A percentile compares a stretch with the other conserved stretches of the same genome.
Conservation (phyloP, 2,888 invertebrate species). For the Limnephilus rhombicus region DNA sequence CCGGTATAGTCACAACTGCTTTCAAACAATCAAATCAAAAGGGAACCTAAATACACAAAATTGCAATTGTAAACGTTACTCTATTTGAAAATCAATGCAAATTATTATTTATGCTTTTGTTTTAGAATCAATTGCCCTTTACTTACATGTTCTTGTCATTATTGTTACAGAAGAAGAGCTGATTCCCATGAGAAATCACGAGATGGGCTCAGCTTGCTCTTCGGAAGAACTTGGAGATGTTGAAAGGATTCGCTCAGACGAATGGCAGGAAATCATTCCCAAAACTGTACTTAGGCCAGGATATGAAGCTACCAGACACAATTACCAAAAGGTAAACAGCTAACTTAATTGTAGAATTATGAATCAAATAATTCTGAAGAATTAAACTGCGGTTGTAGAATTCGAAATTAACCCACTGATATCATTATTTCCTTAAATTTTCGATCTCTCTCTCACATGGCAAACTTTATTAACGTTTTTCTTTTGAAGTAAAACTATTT, state of each 20-base stretch:
- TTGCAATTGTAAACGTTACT: too few species aligned
- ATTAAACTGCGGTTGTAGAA: neutral
- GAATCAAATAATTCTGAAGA: neutral
- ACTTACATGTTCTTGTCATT: conserved; percentile 64
- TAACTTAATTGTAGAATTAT: neutral
- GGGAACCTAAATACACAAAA: neutral
- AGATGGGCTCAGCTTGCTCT: conserved; percentile 76
- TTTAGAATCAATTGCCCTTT: neutral
- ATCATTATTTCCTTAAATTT: neutral
- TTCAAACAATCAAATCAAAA: neutral
- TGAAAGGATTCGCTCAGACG: conserved; percentile 73
- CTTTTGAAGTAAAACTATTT: neutral
- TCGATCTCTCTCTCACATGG: neutral
- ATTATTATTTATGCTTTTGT: neutral
- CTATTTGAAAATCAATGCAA: too few species aligned
- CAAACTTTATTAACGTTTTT: neutral
- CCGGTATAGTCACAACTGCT: neutral
- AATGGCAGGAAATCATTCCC: conserved; percentile 79
- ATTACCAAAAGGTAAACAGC: conserved; percentile 75
- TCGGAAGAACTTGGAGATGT: conserved; percentile 74
- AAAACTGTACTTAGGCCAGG: conserved; percentile 77
- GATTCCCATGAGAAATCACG: conserved; percentile 73
- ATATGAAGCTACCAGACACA: conserved; percentile 78
- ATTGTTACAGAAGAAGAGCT: conserved; percentile 73
- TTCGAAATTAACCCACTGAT: too few species aligned